Conservation (phyloP, 37 sponge, comb jelly and placozoan genomes). For the Mnemiopsis leidyi region DNA sequence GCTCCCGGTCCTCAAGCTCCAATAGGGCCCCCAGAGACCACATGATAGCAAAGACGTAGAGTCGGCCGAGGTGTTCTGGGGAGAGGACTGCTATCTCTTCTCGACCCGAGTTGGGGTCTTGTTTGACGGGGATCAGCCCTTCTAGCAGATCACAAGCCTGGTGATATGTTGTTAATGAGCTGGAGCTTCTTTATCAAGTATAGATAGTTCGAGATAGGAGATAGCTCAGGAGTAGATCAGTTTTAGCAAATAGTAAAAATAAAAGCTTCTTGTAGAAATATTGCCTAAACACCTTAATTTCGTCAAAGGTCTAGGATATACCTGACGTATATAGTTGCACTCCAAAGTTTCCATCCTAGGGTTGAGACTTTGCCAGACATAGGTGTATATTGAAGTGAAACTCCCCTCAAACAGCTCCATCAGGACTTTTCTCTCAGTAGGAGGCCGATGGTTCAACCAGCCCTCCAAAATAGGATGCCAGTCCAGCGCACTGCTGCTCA, state of each 20-base stretch:
- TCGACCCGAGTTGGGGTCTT: slow-evolving; percentile 67
- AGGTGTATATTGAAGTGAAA: slow-evolving; percentile 78
- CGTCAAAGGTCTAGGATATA: too few species aligned
- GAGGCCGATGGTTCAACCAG: slow-evolving; percentile 78
- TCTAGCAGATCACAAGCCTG: slow-evolving; percentile 84
- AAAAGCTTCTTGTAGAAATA: too few species aligned
- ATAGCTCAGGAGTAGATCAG: too few species aligned
- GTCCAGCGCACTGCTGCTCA: slow-evolving; percentile 68
- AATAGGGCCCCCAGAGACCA: slow-evolving; percentile 95
- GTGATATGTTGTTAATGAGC: too few species aligned
- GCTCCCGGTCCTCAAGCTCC: slow-evolving; percentile 90
- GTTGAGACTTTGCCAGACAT: slow-evolving; percentile 72
- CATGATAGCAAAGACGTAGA: slow-evolving; percentile 94
- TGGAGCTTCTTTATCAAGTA: too few species aligned
- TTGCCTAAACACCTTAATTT: too few species aligned
- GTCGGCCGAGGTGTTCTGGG: slow-evolving; percentile 75
- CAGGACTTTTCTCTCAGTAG: slow-evolving; percentile 69
- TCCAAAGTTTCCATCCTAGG: slow-evolving; percentile 89
- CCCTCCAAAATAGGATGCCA: slow-evolving; percentile 72
- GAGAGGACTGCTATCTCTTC: slow-evolving; percentile 50
- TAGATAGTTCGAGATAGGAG: slow-evolving; percentile 16
- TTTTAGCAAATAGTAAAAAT: too few species aligned
- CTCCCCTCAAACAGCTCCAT: slow-evolving; percentile 77
- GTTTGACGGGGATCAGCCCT: slow-evolving; percentile 75
- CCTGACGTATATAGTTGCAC: slow-evolving; percentile 94